These are phyloP conservation scores for Bufo bufo DNA, from an alignment of 2,113 vertebrate genomes.

Conservation along the genomic window DNA sequence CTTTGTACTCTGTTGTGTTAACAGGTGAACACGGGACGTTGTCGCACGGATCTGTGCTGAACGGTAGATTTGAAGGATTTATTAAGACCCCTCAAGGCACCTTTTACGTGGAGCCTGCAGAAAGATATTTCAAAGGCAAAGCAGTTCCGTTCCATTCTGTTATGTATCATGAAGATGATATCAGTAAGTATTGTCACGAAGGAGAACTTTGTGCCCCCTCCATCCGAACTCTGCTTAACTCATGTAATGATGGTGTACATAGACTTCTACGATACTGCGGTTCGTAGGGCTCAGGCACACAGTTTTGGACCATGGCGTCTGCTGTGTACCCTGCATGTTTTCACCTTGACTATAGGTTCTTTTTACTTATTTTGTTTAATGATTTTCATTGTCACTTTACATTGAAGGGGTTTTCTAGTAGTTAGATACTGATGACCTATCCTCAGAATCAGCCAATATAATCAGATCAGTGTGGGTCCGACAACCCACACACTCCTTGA, in stretches of 20 bases:
- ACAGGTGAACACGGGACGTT: constrained; percentile 90
- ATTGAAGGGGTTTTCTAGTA: too few relatives aligned
- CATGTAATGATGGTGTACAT: not conserved
- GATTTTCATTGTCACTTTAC: too few relatives aligned
- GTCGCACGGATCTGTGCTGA: constrained; percentile 89
- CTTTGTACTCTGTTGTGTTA: constrained; percentile 37
- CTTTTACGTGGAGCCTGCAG: constrained; percentile 93
- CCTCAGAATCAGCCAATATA: too few relatives aligned
- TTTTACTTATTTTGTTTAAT: too few relatives aligned
- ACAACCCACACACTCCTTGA: too few relatives aligned
- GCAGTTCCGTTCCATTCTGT: constrained; percentile 88
- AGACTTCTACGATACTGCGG: not conserved
- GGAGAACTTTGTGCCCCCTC: not conserved
- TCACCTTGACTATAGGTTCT: too few relatives aligned
- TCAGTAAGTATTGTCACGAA: constrained; percentile 79
- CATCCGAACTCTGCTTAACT: not conserved
- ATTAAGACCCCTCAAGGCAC: constrained; percentile 88
- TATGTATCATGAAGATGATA: constrained; percentile 97
- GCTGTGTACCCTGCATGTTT: too few relatives aligned
- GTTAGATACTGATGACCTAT: too few relatives aligned
- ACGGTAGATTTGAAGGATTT: constrained; percentile 96
- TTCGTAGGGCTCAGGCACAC: not conserved
- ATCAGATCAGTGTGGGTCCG: too few relatives aligned
- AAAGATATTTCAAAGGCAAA: constrained; percentile 87
- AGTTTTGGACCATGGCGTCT: not conserved